Conservation (phyloP, 2,797 vertebrate species). For the Microcaecilia unicolor region DNA sequence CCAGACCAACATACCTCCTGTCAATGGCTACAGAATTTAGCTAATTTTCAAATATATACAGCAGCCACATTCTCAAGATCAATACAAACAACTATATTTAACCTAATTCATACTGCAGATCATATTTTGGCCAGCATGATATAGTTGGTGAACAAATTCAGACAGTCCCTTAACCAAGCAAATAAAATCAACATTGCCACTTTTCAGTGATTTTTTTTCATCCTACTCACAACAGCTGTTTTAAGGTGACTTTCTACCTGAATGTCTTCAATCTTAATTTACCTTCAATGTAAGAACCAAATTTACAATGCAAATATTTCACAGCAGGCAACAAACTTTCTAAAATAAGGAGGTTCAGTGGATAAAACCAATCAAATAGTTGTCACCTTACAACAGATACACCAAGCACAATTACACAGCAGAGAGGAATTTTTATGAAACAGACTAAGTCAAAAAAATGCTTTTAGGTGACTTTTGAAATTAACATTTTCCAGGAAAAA, state of each 20-base stretch:
- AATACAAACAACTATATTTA: conserved; percentile 78
- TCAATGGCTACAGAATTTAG: conserved; percentile 85
- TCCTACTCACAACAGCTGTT: conserved; percentile 71
- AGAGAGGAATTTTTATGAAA: conserved; percentile 33
- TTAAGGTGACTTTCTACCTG: conserved; percentile 80
- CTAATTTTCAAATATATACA: conserved; percentile 82
- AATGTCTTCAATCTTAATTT: conserved; percentile 67
- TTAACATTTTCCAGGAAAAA: conserved; percentile 32
- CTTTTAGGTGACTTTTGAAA: conserved; percentile 57
- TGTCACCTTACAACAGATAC: conserved; percentile 92
- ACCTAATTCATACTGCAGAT: conserved; percentile 80
- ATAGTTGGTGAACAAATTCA: conserved; percentile 83
- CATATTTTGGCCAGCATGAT: conserved; percentile 79
- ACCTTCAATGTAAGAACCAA: conserved; percentile 61
- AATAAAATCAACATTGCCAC: conserved; percentile 54
- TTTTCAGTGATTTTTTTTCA: conserved; percentile 50
- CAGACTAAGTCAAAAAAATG: conserved; percentile 55
- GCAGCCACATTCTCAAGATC: conserved; percentile 82
- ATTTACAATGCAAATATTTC: conserved; percentile 74
- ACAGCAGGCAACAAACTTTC: conserved; percentile 73
- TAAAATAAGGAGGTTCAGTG: conserved; percentile 60
- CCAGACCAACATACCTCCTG: conserved; percentile 89
- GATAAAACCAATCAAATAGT: conserved; percentile 72
- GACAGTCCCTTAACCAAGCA: conserved; percentile 56
- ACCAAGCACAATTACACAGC: conserved; percentile 57